These are phyloP conservation scores for Isotomurus palustris DNA, from an alignment of 2,888 invertebrate species.

Conservation along the genomic window DNA sequence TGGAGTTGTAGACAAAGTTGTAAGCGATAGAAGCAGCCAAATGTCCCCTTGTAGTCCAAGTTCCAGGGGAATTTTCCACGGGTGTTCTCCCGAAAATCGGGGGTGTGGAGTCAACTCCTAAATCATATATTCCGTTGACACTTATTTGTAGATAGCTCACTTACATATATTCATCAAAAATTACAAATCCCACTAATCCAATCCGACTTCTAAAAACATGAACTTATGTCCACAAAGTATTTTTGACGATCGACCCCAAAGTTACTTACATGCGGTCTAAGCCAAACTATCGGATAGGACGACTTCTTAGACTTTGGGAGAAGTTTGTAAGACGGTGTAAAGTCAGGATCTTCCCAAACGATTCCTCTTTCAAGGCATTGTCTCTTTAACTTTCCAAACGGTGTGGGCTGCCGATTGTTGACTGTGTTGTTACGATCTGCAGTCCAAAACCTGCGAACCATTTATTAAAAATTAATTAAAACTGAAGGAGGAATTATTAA, in stretches of 20 bases:
- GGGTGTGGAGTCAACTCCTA: constrained; percentile 63
- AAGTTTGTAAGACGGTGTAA: constrained; percentile 57
- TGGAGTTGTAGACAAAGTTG: constrained; percentile 63
- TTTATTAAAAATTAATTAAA: neutral
- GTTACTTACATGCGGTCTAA: constrained; percentile 62
- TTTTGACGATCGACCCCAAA: neutral
- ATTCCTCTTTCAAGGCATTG: constrained; percentile 57
- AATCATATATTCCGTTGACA: constrained; percentile 50
- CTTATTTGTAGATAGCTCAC: too few relatives aligned
- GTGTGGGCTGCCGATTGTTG: constrained; percentile 45
- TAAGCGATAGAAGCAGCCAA: constrained; percentile 61
- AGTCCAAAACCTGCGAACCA: constrained; percentile 53
- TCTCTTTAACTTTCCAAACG: constrained; percentile 56
- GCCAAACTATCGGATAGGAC: constrained; percentile 60
- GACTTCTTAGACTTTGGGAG: constrained; percentile 57
- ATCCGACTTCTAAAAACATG: too few relatives aligned
- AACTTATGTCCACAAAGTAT: neutral
- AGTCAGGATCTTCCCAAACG: constrained; percentile 61
- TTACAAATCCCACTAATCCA: too few relatives aligned
- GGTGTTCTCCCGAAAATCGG: constrained; percentile 47
- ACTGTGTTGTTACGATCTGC: constrained; percentile 49
- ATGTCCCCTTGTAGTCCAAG: constrained; percentile 59
- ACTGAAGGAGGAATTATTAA: too few relatives aligned
- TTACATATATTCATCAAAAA: too few relatives aligned
- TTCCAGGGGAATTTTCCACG: constrained; percentile 50